Conservation (phyloP, 2,888 invertebrate genomes). For the Chrysopilus asiliformis region DNA sequence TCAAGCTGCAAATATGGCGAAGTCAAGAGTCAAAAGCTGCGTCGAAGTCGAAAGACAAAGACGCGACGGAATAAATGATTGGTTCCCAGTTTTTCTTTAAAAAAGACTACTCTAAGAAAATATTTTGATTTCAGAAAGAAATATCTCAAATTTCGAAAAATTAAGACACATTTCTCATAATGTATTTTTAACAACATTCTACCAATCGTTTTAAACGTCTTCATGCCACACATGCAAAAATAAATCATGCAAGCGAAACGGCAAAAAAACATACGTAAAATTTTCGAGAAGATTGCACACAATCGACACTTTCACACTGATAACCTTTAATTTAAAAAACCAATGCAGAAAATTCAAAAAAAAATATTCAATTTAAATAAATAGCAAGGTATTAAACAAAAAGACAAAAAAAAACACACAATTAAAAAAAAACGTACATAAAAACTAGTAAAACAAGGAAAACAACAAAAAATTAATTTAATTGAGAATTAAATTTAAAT, state of each 20-base stretch:
- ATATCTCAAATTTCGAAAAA: too few species aligned
- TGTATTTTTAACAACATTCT: too few species aligned
- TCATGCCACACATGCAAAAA: background rate
- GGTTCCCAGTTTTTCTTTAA: too few species aligned
- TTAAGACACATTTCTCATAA: too few species aligned
- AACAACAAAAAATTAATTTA: conserved; percentile 10
- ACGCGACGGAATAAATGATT: too few species aligned
- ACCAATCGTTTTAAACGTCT: too few species aligned
- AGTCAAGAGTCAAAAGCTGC: too few species aligned
- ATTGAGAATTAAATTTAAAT: too few species aligned
- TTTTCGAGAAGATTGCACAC: conserved; percentile 1
- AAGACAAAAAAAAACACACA: background rate
- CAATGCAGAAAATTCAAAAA: conserved; percentile 4
- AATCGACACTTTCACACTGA: conserved; percentile 8
- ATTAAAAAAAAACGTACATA: conserved; percentile 5
- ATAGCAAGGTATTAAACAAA: background rate
- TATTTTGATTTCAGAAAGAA: too few species aligned
- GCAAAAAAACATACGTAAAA: background rate
- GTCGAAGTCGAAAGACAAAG: too few species aligned
- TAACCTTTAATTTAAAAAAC: background rate
- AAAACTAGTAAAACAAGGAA: conserved; percentile 1
- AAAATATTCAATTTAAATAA: conserved; percentile 1
- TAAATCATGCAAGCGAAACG: background rate
- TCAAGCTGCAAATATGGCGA: too few species aligned
- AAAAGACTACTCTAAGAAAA: too few species aligned